phyloP scores from a whole-genome alignment of 2,113 vertebrate species.

The Laticauda colubrina region DNA sequence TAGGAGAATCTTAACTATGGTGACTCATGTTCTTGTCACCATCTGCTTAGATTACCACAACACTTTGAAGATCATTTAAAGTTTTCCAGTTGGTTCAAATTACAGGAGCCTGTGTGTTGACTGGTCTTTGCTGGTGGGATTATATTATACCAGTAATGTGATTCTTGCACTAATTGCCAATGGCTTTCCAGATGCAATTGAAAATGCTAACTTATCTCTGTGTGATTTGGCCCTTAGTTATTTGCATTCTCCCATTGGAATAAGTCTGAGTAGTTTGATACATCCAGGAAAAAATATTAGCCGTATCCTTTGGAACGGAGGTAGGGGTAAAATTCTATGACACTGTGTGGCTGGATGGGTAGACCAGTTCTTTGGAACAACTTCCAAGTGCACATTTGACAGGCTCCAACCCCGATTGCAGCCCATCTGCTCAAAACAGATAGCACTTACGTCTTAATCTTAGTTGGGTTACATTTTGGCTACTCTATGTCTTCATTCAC shows the following conservation, averaged over 20 bases:
- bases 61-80: neutral
- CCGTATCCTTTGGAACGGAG: neutral
- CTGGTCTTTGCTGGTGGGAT: neutral
- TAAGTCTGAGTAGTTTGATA: neutral
- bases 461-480: neutral
- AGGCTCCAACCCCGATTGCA: neutral
- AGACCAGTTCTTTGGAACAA: neutral
- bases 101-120: neutral
- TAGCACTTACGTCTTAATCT: neutral
- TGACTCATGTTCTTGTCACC: neutral
- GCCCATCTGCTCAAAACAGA: neutral
- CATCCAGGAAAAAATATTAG: neutral
- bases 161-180: neutral
- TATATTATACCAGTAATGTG: neutral
- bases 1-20: neutral
- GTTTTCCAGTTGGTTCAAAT: neutral
- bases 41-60: neutral
- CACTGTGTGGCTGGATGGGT: neutral
- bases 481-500: neutral
- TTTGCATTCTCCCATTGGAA: neutral
- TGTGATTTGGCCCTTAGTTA: neutral
- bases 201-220: neutral
- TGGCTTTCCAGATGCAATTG: neutral
- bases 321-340: neutral
- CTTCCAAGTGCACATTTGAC: neutral